Evolutionary conservation across 1,140 invertebrate species (phyloP), one percentile per base, ranked within the genome.

Genomic region (Homalodisca vitripennis): DNA sequence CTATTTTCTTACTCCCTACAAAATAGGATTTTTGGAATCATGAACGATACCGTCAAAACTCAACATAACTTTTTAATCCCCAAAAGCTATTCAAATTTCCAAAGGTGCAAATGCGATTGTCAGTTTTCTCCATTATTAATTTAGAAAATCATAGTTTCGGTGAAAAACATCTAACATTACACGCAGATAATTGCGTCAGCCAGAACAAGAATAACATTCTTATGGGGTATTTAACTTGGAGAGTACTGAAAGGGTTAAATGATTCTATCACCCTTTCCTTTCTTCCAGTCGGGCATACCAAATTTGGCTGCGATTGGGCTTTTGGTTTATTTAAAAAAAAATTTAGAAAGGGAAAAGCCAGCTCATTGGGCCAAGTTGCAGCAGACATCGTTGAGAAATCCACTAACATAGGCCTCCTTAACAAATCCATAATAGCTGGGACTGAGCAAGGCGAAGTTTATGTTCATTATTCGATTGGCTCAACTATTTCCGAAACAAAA

Each of bases 91-190:
- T 1, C 31, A 14, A 24, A 14, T 34, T 20, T 20, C 20, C 48
- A 73, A 73, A 65, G 72, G 72, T 22, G 66, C 64, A 24, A 71
- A 73, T 57, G 32, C 66, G 22, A 62, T 73, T 47, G 62, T 73
- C 10, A 73, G n/a, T 70, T 26, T 46, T 31, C 27, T 27, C 71
- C 0, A 70, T 71, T 51, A 27, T 71, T 46, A 68, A 71, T 48
- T 66, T 73, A 2, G 68, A 73, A 64, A 63, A 60, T 34, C 24
- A 69, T 31, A 31, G 53, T 57, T n/a, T 26, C 20, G 67, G 62
- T 6, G 68, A 73, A 67, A 46, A 34, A 31, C 55, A 34, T 6
- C 22, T 62, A 12, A 26, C 3, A 6, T 30, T 62, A 27, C 70
- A 73, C 66, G 72, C 72, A 0, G 72, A 73, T 22, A 73, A 73